Evolutionary conservation across 1,140 invertebrate genomes (phyloP).

Genomic region (Platyura marginata): DNA sequence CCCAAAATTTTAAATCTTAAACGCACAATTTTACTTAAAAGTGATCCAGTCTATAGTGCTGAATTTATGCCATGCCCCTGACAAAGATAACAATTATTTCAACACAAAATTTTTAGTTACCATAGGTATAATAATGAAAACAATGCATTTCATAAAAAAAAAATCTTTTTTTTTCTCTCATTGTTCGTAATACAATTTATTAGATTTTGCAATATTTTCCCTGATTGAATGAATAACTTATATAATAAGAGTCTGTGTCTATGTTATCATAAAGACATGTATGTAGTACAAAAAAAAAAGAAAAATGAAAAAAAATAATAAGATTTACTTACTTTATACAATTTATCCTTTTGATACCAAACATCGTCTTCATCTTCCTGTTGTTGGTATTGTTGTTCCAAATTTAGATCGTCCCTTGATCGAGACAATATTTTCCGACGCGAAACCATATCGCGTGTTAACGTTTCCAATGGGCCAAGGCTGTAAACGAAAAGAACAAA

Average conservation of each 20-base stretch:
- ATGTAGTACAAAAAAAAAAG: too few species aligned
- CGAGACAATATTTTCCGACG: slow-evolving; percentile 74
- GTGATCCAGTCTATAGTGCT: too few species aligned
- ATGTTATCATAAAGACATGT: too few species aligned
- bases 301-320: not conserved
- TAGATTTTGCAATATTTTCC: not conserved
- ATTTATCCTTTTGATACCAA: slow-evolving; percentile 85
- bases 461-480: slow-evolving; percentile 1
- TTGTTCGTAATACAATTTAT: not conserved
- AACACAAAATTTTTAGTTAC: slow-evolving; percentile 20
- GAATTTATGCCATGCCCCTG: too few species aligned
- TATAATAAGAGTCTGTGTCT: too few species aligned
- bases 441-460: slow-evolving; percentile 52
- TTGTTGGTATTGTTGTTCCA: slow-evolving; percentile 42
- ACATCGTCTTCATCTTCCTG: slow-evolving; percentile 62
- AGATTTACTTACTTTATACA: slow-evolving; percentile 60
- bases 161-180: not conserved
- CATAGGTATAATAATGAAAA: slow-evolving; percentile 5
- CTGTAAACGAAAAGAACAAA: not conserved
- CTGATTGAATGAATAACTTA: not conserved
- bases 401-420: slow-evolving; percentile 75
- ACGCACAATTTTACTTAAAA: too few species aligned
- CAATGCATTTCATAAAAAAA: not conserved
- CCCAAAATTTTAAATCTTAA: too few species aligned
- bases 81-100: not conserved